Conservation (phyloP, 1,140 invertebrate genomes). For the Pogonognathellus flavescens region DNA sequence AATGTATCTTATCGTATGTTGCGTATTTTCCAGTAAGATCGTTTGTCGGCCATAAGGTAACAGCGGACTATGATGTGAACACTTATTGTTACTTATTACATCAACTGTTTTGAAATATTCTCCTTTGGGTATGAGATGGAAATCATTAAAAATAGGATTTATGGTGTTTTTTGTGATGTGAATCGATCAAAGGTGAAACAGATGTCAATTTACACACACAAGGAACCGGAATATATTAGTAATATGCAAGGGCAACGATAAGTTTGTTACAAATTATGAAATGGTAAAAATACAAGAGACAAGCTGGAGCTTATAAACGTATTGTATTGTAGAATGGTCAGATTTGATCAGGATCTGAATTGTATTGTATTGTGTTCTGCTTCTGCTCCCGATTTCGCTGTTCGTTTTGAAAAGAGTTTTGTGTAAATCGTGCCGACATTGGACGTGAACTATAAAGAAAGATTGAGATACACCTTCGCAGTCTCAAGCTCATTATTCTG, state of each 20-base stretch:
- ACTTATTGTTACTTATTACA: too few species aligned
- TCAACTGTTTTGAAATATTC: too few species aligned
- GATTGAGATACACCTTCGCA: slow-evolving; percentile 46
- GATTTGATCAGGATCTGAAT: slow-evolving; percentile 29
- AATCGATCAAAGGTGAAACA: not conserved
- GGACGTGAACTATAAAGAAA: slow-evolving; percentile 36
- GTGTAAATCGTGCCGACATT: slow-evolving; percentile 42
- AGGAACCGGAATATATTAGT: too few species aligned
- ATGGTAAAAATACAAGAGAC: not conserved
- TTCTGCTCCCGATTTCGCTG: slow-evolving; percentile 41
- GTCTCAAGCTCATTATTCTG: slow-evolving; percentile 45
- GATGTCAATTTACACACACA: not conserved
- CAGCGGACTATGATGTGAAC: too few species aligned
- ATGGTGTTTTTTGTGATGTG: too few species aligned
- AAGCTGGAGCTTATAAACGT: slow-evolving; percentile 10
- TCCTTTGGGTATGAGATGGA: too few species aligned
- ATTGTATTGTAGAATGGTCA: slow-evolving; percentile 8
- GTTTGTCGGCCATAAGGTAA: too few species aligned
- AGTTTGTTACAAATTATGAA: not conserved
- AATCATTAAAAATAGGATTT: too few species aligned
- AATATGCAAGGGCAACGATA: not conserved
- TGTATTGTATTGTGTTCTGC: slow-evolving; percentile 27
- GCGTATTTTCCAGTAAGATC: too few species aligned
- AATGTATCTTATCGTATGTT: too few species aligned
- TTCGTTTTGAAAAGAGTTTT: slow-evolving; percentile 42